Percentiles rank a stretch among this genome's conserved stretches.
Conservation (phyloP, 1,140 invertebrate genomes). For the Pentalonia nigronervosa region DNA sequence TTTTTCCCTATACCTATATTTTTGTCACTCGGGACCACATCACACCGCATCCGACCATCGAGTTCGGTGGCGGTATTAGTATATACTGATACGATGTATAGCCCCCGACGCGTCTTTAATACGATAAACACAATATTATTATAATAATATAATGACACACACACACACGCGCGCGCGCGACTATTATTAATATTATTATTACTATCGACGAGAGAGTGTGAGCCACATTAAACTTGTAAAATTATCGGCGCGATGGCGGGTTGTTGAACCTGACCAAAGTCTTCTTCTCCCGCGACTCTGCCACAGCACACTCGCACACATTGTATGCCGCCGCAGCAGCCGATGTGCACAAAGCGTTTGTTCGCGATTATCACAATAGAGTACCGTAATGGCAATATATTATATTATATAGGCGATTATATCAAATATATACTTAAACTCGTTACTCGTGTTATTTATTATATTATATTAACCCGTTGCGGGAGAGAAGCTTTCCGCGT, state of each 20-base stretch:
- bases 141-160: neutral
- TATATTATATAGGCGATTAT: slow-evolving; percentile 24
- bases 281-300: slow-evolving; percentile 28
- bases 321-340: slow-evolving; percentile 4
- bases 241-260: slow-evolving; percentile 42
- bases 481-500: neutral
- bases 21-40: no score
- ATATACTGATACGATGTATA: neutral
- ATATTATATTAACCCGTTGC: neutral
- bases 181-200: neutral
- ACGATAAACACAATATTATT: neutral
- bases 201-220: slow-evolving; percentile 38
- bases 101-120: neutral
- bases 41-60: neutral
- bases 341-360: slow-evolving; percentile 52
- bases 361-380: slow-evolving; percentile 45
- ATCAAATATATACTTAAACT: slow-evolving; percentile 27
- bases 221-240: slow-evolving; percentile 38
- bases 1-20: neutral
- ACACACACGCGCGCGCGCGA: no score
- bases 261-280: slow-evolving; percentile 51
- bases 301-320: neutral
- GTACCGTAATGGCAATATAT: slow-evolving; percentile 52
- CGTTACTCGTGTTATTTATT: slow-evolving; percentile 2
- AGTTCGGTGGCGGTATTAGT: neutral